These are phyloP conservation scores for Aptenodytes patagonicus DNA, from an alignment of 2,113 vertebrate genomes.

Conservation along the genomic window DNA sequence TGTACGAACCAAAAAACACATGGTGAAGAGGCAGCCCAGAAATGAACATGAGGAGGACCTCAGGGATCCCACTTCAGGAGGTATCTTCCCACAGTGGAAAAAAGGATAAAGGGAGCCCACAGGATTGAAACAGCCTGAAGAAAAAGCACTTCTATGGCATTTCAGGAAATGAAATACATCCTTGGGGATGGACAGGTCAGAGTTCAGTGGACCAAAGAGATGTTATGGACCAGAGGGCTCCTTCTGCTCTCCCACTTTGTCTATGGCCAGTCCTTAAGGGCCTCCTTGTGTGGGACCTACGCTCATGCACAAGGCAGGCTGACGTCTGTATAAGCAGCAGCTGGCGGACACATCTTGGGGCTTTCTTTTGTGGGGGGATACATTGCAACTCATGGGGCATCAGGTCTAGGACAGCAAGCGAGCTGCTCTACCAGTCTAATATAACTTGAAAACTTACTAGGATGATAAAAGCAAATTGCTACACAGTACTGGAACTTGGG, in stretches of 20 bases:
- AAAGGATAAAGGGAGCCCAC: background rate
- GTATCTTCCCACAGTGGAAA: background rate
- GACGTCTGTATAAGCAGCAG: background rate
- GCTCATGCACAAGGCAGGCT: background rate
- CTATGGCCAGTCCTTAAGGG: background rate
- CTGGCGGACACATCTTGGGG: background rate
- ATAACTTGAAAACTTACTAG: background rate
- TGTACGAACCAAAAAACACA: background rate
- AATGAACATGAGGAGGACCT: background rate
- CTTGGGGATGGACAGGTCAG: background rate
- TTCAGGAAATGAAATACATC: background rate
- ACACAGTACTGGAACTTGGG: background rate
- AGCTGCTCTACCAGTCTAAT: background rate
- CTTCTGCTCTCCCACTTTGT: background rate
- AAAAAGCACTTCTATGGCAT: background rate
- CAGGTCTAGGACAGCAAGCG: accelerated
- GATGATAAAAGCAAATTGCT: background rate
- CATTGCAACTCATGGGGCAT: background rate
- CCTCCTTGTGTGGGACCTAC: background rate
- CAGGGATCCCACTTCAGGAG: background rate
- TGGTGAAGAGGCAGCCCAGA: background rate
- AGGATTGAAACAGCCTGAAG: background rate
- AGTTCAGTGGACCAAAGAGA: background rate
- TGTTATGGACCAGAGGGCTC: background rate
- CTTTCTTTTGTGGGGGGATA: background rate